Conservation (phyloP, 1,140 invertebrate genomes). For the Papilio polyxenes region DNA sequence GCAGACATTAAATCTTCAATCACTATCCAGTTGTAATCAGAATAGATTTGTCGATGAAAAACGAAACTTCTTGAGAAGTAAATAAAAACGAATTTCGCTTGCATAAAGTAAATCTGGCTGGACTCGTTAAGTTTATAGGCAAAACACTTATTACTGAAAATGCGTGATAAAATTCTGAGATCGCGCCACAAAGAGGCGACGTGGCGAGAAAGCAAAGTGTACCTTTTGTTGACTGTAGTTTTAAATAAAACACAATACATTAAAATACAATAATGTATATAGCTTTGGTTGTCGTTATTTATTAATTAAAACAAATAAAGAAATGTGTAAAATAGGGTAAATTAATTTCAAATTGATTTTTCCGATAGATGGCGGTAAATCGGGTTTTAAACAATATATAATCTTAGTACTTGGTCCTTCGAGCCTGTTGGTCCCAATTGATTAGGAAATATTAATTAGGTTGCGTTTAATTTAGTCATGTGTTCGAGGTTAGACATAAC, state of each 20-base stretch:
- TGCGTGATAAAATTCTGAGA: constrained; percentile 26
- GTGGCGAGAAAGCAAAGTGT: constrained; percentile 6
- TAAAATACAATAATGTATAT: background rate
- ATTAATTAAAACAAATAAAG: too few species aligned
- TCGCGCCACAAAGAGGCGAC: background rate
- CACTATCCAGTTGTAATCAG: constrained; percentile 32
- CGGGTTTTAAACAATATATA: background rate
- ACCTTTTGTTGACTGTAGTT: background rate
- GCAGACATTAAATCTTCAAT: constrained; percentile 31
- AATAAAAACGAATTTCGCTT: constrained; percentile 30
- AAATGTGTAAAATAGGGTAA: too few species aligned
- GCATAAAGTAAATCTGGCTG: background rate
- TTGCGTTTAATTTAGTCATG: background rate
- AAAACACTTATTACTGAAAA: constrained; percentile 29
- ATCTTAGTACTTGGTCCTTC: background rate
- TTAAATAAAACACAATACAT: background rate
- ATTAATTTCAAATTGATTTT: background rate
- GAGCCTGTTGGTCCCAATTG: background rate
- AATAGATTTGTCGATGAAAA: constrained; percentile 22
- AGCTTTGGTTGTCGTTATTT: background rate
- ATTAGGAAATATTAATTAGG: background rate
- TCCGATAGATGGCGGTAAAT: background rate
- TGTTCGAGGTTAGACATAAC: background rate
- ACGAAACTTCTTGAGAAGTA: background rate
- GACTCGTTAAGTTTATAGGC: constrained; percentile 34